Percentiles rank a stretch among this genome's conserved stretches.
Evolutionary conservation across 1,140 invertebrate species (phyloP).

Genomic region (Heliconius hermathena): DNA sequence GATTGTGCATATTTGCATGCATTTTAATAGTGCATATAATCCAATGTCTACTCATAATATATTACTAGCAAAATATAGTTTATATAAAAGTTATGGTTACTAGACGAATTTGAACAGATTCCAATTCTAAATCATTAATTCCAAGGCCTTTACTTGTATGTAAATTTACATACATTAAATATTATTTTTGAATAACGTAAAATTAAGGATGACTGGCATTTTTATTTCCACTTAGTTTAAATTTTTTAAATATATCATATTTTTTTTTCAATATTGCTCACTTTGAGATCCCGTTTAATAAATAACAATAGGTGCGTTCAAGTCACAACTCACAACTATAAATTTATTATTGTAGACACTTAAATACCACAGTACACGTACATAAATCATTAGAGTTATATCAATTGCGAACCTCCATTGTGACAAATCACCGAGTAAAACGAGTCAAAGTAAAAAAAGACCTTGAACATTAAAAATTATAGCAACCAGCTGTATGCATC

Average conservation of each 20-base stretch:
- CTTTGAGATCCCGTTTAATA: background rate
- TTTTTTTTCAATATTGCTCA: no score
- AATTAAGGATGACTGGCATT: background rate
- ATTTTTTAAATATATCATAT: background rate
- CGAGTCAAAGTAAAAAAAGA: conserved; percentile 58
- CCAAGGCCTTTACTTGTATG: background rate
- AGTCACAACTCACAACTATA: background rate
- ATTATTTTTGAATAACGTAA: background rate
- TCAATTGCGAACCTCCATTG: conserved; percentile 31
- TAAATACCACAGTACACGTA: background rate
- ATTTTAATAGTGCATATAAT: no score
- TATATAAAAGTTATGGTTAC: background rate
- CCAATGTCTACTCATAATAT: no score
- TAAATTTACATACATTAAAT: background rate
- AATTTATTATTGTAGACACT: conserved; percentile 2
- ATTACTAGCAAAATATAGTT: no score
- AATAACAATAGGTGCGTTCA: background rate
- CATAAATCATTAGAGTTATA: conserved; percentile 19
- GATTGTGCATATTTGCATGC: no score
- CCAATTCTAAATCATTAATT: background rate
- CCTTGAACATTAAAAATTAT: conserved; percentile 73
- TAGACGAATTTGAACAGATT: background rate
- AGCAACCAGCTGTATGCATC: conserved; percentile 51
- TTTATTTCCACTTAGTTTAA: background rate
- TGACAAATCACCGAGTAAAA: conserved; percentile 52